Evolutionary conservation across 2,888 invertebrate genomes (phyloP).

Genomic region (Rotaria macrura): DNA sequence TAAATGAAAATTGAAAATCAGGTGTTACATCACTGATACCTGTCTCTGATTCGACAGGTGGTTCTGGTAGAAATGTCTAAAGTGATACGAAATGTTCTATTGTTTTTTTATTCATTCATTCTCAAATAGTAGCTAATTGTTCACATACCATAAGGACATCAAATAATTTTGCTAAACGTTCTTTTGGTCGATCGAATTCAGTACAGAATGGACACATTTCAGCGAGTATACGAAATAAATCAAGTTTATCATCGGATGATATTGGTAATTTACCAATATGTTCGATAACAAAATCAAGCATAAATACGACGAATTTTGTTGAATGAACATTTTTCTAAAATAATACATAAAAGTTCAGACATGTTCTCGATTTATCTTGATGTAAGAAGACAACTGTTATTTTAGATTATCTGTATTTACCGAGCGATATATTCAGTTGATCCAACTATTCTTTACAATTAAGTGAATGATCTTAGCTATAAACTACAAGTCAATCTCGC

Average conservation of each 20-base stretch:
- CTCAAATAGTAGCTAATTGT: background rate
- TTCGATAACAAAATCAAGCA: conserved; percentile 67
- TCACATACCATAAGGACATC: conserved; percentile 63
- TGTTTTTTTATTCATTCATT: conserved; percentile 35
- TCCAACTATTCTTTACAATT: too few species aligned
- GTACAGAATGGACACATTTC: conserved; percentile 71
- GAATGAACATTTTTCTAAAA: conserved; percentile 72
- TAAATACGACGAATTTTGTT: conserved; percentile 68
- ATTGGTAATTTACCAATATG: background rate
- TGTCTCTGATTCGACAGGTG: conserved; percentile 56
- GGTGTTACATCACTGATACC: conserved; percentile 43
- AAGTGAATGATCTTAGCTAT: too few species aligned
- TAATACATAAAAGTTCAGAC: conserved; percentile 35
- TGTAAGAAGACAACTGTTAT: too few species aligned
- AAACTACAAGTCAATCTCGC: too few species aligned
- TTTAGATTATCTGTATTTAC: too few species aligned
- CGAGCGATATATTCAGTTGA: too few species aligned
- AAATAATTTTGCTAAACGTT: conserved; percentile 66
- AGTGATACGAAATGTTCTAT: conserved; percentile 33
- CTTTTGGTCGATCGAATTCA: conserved; percentile 63
- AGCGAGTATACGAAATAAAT: conserved; percentile 72
- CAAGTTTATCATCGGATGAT: conserved; percentile 55
- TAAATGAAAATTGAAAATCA: conserved; percentile 79
- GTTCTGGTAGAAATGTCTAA: conserved; percentile 76
- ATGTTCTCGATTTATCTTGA: too few species aligned